These are phyloP conservation scores for Congeria kusceri DNA, from an alignment of 2,888 invertebrate genomes.

Conservation along the genomic window DNA sequence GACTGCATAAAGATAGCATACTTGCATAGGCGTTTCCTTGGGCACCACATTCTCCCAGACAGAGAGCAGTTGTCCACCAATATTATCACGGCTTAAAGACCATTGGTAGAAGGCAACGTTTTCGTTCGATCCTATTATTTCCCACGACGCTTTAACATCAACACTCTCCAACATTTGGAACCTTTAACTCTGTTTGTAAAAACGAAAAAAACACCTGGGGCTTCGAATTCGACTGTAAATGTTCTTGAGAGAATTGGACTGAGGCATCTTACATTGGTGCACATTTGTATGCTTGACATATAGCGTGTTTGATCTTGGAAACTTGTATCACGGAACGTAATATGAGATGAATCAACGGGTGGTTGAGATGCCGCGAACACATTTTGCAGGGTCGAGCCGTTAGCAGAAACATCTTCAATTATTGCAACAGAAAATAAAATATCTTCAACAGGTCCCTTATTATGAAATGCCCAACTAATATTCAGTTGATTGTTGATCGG, in stretches of 20 bases:
- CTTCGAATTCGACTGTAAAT: not conserved
- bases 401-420: too few relatives aligned
- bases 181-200: not conserved
- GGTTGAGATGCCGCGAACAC: too few relatives aligned
- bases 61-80: not conserved
- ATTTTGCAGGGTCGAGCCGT: too few relatives aligned
- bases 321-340: slow-evolving; percentile 1
- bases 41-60: slow-evolving; percentile 1
- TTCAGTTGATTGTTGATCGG: too few relatives aligned
- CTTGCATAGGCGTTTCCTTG: too few relatives aligned
- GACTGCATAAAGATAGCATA: too few relatives aligned
- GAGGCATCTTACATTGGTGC: slow-evolving; percentile 10
- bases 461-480: too few relatives aligned
- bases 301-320: not conserved
- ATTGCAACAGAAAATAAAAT: too few relatives aligned
- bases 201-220: not conserved
- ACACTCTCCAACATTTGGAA: not conserved
- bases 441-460: too few relatives aligned
- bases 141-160: slow-evolving; percentile 11
- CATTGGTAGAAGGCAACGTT: slow-evolving; percentile 7
- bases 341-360: too few relatives aligned
- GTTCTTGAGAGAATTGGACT: slow-evolving; percentile 4
- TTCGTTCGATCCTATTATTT: not conserved
- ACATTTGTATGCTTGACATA: not conserved
- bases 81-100: slow-evolving; percentile 6